Base-by-base conservation (phyloP, 2,888 invertebrate species). In the Chrysolina oricalcia region DNA sequence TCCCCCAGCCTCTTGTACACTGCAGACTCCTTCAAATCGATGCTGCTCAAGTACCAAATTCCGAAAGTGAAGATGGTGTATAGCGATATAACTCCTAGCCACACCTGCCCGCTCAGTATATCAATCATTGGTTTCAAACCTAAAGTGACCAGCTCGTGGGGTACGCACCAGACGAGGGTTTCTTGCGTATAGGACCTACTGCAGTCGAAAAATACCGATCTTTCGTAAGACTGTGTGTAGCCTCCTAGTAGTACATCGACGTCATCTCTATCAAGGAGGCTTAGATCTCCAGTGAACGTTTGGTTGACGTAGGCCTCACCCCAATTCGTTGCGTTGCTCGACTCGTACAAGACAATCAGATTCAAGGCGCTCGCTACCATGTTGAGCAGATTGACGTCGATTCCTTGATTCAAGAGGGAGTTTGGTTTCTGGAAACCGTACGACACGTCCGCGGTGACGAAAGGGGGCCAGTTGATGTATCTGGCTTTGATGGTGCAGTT, bases 211-310 rank as follows among this genome's bases (percentile, higher is more conserved):
- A 78, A 78, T 15, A 75, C 53, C 48, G 83, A 81, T 27, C 85
- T 80, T 21, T 82, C 78, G 4, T 77, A 78, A 19, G 85, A 84
- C 17, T 85, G 84, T 5, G 84, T 84, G 62, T 87, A 85, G 13
- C 86, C 85, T 1, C 87, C 87, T 17, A 88, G 80, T n/a, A 83
- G 85, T 11, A 87, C 73, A 75, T 88, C 87, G 9, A 83, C 83
- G 62, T 81, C 67, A 21, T 81, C 83, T 11, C 83, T 78, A 72
- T 81, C 72, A 15, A 88, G 65, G 17, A 74, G 72, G n/a, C 81
- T 77, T 46, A 86, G 78, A 19, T 86, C 79, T 1, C 86, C 87
- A 10, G 78, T 82, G 21, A 78, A 78, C 2, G 81, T 80, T 46
- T 84, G 84, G 70, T 86, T 84, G 9, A 73, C 35, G 21, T 66